These are phyloP conservation scores for Drosophila obscura DNA, from an alignment of 1,140 invertebrate species.

Conservation along the genomic window DNA sequence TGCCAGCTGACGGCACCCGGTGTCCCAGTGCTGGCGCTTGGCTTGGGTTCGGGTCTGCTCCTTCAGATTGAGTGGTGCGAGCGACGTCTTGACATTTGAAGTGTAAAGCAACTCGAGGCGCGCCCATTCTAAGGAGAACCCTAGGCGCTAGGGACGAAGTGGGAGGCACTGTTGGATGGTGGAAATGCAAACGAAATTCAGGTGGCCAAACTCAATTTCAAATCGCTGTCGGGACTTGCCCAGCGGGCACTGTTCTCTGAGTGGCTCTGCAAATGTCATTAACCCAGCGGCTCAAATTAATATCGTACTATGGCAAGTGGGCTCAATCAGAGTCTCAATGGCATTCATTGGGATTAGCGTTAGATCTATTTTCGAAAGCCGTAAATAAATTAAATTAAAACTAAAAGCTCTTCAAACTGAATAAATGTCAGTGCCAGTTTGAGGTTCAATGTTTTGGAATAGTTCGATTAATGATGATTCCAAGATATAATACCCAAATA, in stretches of 20 bases:
- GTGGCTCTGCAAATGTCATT: conserved; percentile 49
- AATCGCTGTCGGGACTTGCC: conserved; percentile 12
- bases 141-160: not conserved
- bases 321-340: conserved; percentile 29
- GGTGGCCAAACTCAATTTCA: conserved; percentile 43
- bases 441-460: not conserved
- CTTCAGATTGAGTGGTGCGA: conserved; percentile 41
- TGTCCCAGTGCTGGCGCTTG: no score
- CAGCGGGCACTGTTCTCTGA: conserved; percentile 9
- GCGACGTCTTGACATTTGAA: conserved; percentile 53
- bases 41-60: conserved; percentile 5
- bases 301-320: conserved; percentile 9
- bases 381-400: no score
- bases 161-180: conserved; percentile 1
- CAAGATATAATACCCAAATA: no score
- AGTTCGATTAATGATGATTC: no score
- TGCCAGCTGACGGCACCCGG: conserved; percentile 11
- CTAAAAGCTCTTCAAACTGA: no score
- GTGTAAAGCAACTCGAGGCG: conserved; percentile 33
- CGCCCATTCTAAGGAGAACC: not conserved
- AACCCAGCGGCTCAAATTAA: conserved; percentile 46
- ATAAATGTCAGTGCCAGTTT: no score
- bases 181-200: conserved; percentile 43
- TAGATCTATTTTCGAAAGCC: not conserved
- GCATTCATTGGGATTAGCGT: not conserved